Conservation (phyloP, 2,113 vertebrate species). For the Dryoscopus gambensis region DNA sequence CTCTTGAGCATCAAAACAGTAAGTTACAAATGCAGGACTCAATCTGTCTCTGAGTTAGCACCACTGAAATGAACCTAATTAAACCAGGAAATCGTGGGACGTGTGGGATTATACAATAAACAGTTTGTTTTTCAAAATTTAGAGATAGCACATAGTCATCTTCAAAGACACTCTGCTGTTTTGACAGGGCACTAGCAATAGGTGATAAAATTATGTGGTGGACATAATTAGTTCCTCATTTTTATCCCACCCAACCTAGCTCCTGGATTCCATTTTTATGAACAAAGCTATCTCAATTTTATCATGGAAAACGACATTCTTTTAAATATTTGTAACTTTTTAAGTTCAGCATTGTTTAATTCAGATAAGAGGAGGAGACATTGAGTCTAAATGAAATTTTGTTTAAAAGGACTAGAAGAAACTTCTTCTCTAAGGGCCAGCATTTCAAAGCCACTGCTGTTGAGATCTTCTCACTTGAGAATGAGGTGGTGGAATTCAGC, state of each 20-base stretch:
- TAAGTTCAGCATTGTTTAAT: background rate
- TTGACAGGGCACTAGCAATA: background rate
- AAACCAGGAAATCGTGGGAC: background rate
- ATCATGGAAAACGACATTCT: background rate
- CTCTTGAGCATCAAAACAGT: background rate
- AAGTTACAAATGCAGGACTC: background rate
- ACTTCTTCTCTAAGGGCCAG: background rate
- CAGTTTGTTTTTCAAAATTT: background rate
- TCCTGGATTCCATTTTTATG: background rate
- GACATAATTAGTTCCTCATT: background rate
- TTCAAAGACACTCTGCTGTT: background rate
- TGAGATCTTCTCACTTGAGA: background rate
- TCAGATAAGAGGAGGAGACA: slow-evolving; percentile 5
- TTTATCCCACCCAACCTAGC: background rate
- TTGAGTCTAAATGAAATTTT: background rate
- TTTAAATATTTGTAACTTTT: slow-evolving; percentile 1
- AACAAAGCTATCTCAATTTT: background rate
- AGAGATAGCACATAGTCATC: background rate
- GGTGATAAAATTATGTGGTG: background rate
- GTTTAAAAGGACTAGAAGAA: background rate
- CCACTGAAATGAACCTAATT: background rate
- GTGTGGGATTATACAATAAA: background rate
- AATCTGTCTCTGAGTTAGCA: background rate
- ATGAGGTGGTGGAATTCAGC: background rate
- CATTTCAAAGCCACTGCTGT: background rate